Conservation (phyloP, 2,888 invertebrate species). For the Nowickia ferox region DNA sequence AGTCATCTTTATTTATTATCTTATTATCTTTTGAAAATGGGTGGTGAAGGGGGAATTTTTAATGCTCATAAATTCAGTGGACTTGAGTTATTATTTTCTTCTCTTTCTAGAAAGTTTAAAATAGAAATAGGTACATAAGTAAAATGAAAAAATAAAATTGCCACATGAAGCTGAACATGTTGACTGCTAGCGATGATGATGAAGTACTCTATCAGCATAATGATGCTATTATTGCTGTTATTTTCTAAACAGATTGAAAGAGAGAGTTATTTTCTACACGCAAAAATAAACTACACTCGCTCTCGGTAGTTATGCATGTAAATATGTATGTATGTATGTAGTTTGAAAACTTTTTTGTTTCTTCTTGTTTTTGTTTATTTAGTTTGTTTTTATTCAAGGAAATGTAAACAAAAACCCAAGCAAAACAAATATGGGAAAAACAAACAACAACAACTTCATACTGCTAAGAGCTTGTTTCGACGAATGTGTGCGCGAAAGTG, state of each 20-base stretch:
- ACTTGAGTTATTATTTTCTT: constrained; percentile 13
- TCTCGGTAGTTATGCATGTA: background rate
- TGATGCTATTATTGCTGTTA: constrained; percentile 12
- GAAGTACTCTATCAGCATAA: constrained; percentile 7
- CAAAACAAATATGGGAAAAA: constrained; percentile 66
- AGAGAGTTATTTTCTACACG: constrained; percentile 26
- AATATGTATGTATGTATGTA: too few relatives aligned
- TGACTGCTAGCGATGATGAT: background rate
- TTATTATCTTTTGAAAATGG: background rate
- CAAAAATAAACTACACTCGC: background rate
- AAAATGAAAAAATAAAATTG: background rate
- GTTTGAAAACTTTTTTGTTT: constrained; percentile 11
- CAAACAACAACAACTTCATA: constrained; percentile 58
- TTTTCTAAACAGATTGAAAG: constrained; percentile 18
- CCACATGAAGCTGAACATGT: background rate
- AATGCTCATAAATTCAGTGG: constrained; percentile 36
- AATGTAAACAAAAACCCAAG: constrained; percentile 70
- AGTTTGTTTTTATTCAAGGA: constrained; percentile 63
- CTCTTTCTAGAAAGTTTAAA: constrained; percentile 17
- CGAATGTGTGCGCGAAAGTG: background rate
- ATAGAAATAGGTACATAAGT: constrained; percentile 7
- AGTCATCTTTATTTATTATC: constrained; percentile 15
- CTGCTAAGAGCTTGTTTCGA: constrained; percentile 25
- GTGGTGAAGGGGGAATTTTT: constrained; percentile 12
- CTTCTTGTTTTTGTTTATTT: constrained; percentile 39